Base-by-base conservation (phyloP, 37 sponge, comb jelly and placozoan species). In the Chondrosia reniformis region DNA sequence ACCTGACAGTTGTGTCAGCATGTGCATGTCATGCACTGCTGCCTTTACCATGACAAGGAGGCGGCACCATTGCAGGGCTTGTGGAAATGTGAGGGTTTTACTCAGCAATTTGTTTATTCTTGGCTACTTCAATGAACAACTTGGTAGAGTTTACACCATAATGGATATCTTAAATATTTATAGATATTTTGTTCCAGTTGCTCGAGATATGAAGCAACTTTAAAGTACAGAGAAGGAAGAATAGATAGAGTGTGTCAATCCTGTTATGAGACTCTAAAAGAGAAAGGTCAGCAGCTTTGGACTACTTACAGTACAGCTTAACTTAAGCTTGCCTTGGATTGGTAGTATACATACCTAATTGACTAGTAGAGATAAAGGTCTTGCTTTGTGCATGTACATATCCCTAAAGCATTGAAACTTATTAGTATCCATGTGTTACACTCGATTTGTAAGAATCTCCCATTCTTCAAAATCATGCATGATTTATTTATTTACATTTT, bases 41-140 rank as follows among this genome's bases (percentile, higher is more conserved):
- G 64, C 64, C 43, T 93, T 93, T 78, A 86, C 89, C 0, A 57
- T 89, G 39, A 86, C 90, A 0, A 67, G 84, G 40, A 67, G 94
- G 22, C 73, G 94, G 33, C 94, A 93, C 43, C 94, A 93, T 67
- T 93, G 94, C 67, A 79, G 94, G 43, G 87, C 81, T 33, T 93
- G 94, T 84, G 94, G 94, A 27, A 80, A 81, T 82, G 94, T 93
- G 39, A 79, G 85, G 3, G 19, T n/a, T n/a, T n/a, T n/a, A n/a
- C n/a, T n/a, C n/a, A n/a, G n/a, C n/a, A n/a, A n/a, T n/a, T 12
- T 5, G 33, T 41, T n/a, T 3, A 22, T 25, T 75, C 28, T 4
- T 46, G 52, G 2, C 33, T n/a, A 7, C 78, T 9, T 59, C 4
- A 1, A 3, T 30, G n/a, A 43, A 40, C 42, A 3, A 8, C 77